Evolutionary conservation across 2,888 invertebrate genomes (phyloP).

Genomic region (Sarcophaga caerulescens): DNA sequence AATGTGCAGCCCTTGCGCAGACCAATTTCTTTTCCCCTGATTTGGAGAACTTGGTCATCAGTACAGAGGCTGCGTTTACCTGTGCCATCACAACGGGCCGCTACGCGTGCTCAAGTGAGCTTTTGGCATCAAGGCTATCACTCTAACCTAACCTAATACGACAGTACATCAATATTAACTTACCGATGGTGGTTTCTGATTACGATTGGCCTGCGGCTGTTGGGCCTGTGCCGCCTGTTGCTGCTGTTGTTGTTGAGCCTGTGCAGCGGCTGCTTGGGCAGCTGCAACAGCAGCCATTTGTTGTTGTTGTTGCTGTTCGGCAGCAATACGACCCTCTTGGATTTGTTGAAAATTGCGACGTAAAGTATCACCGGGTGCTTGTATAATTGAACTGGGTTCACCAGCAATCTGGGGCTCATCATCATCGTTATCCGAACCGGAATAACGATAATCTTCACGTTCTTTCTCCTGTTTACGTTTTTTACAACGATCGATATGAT

Average conservation of each 20-base stretch:
- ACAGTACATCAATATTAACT: not conserved
- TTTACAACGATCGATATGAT: slow-evolving; percentile 99
- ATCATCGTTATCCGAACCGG: slow-evolving; percentile 98
- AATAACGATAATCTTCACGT: slow-evolving; percentile 91
- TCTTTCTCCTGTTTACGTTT: slow-evolving; percentile 96
- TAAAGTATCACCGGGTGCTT: slow-evolving; percentile 93
- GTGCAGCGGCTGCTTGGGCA: slow-evolving; percentile 75
- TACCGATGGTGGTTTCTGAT: slow-evolving; percentile 81
- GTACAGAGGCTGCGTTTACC: no score
- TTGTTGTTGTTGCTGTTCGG: slow-evolving; percentile 84
- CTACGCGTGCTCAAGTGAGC: no score
- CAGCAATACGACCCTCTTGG: slow-evolving; percentile 89
- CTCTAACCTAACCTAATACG: no score
- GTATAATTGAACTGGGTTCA: slow-evolving; percentile 96
- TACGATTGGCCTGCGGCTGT: slow-evolving; percentile 84
- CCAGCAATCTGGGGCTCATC: slow-evolving; percentile 95
- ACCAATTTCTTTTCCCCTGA: no score
- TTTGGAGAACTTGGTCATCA: no score
- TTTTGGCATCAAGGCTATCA: no score
- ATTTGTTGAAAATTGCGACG: slow-evolving; percentile 99
- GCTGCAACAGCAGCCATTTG: slow-evolving; percentile 77
- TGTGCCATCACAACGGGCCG: no score
- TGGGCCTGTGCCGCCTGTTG: slow-evolving; percentile 79
- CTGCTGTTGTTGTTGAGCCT: slow-evolving; percentile 71
- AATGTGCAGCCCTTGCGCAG: no score